Conservation (phyloP, 2,888 invertebrate genomes). For the Gisinianus flammeolus region DNA sequence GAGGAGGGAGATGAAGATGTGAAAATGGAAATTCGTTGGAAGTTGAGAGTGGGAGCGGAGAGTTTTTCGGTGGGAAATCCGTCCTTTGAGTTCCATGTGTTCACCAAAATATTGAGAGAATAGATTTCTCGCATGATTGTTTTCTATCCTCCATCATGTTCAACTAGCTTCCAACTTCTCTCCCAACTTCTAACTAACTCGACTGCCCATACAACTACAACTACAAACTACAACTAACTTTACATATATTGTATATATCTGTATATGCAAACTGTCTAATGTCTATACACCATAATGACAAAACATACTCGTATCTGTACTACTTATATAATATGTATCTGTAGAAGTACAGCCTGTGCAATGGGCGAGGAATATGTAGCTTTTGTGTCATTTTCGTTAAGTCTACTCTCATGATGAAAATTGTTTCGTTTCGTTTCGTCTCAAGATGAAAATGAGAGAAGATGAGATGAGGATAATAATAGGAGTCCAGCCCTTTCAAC, state of each 20-base stretch:
- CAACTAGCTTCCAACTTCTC: not conserved
- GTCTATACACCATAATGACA: too few relatives aligned
- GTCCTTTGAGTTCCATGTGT: constrained; percentile 29
- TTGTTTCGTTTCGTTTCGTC: not conserved
- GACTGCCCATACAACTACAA: not conserved
- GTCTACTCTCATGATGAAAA: not conserved
- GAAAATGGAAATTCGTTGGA: not conserved
- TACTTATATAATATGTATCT: too few relatives aligned
- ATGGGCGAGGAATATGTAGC: too few relatives aligned
- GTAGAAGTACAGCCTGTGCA: too few relatives aligned
- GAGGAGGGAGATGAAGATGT: constrained; percentile 3
- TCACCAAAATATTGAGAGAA: constrained; percentile 25
- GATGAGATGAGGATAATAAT: constrained; percentile 21
- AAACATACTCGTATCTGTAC: not conserved
- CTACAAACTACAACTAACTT: not conserved
- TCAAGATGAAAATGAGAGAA: not conserved
- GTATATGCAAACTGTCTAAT: too few relatives aligned
- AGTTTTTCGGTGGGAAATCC: constrained; percentile 29
- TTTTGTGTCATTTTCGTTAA: too few relatives aligned
- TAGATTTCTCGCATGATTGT: constrained; percentile 33
- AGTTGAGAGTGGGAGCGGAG: not conserved
- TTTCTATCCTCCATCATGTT: constrained; percentile 4
- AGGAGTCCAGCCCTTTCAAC: constrained; percentile 17
- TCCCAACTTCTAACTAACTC: too few relatives aligned
- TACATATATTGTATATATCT: not conserved